Evolutionary conservation across 2,888 invertebrate species (phyloP).

Genomic region (Macrophya alboannulata): DNA sequence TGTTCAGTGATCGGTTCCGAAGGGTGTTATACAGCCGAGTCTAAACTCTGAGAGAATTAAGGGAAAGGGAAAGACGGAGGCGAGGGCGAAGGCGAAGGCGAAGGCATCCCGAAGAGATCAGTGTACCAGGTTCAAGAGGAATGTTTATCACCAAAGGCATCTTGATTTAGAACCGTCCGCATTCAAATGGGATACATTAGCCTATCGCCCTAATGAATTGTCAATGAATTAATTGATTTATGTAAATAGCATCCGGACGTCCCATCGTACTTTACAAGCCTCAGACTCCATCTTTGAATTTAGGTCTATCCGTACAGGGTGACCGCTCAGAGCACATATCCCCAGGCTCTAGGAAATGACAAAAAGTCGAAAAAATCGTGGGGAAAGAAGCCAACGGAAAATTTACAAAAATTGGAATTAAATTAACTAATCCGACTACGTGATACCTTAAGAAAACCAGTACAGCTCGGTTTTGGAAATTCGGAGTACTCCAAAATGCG

Average conservation of each 20-base stretch:
- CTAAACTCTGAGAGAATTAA: background rate
- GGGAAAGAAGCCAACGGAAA: background rate
- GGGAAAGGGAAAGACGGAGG: constrained; percentile 11
- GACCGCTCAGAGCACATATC: background rate
- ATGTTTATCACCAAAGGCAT: constrained; percentile 62
- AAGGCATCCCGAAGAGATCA: constrained; percentile 40
- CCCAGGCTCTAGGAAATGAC: background rate
- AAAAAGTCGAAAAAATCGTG: background rate
- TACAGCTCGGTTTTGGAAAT: too few species aligned
- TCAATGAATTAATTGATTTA: constrained; percentile 67
- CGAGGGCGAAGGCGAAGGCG: background rate
- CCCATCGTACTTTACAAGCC: constrained; percentile 40
- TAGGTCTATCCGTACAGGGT: constrained; percentile 26
- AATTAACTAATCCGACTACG: too few species aligned
- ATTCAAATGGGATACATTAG: constrained; percentile 61
- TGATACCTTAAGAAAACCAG: too few species aligned
- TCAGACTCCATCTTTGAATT: constrained; percentile 38
- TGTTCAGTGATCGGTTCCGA: constrained; percentile 31
- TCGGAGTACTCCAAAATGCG: too few species aligned
- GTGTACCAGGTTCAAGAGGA: constrained; percentile 44
- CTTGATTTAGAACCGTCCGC: constrained; percentile 61
- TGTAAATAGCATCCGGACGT: constrained; percentile 60
- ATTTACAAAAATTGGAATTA: background rate
- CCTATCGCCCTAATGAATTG: constrained; percentile 60
- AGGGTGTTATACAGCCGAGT: background rate